Base-by-base conservation (phyloP, 2,888 invertebrate species). In the Rotaria macrura region DNA sequence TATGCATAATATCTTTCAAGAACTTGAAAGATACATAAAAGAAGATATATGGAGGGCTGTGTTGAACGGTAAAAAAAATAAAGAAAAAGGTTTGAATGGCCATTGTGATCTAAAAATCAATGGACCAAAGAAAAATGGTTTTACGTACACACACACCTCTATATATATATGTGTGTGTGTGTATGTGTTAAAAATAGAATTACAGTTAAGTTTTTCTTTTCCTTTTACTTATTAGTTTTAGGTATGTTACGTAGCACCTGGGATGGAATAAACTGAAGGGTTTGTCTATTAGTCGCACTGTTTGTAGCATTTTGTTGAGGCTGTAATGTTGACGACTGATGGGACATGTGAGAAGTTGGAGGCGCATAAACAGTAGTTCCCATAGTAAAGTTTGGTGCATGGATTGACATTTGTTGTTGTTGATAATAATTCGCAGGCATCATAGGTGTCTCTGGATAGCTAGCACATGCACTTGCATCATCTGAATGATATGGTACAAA, bases 191-290 rank as follows among this genome's bases (percentile, higher is more conserved):
- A 29, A 29, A 54, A 54, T 25, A 6, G 0, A 54, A 23, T 25
- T 9, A 7, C 25, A 25, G 54, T 25, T 54, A 6, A 25, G 10
- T 6, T 25, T 54, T 54, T 2, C 23, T 54, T 54, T 6, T 20
- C 14, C 3, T 65, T 65, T 34, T 38, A 29, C 7, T 65, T 25
- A 43, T 79, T 3, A 79, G 34, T 79, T 79, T 79, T 79, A 25
- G 79, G 43, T n/a, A 43, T 79, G n/a, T 79, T 79, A 43, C 43
- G 40, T n/a, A 79, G n/a, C 38, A 79, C 79, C n/a, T 79, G 79
- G 9, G 25, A 38, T 79, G 79, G 79, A 43, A 79, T 14, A 79
- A 79, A 79, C 43, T 79, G 25, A 9, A 43, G 25, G 14, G 79
- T 25, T 9, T 23, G 25, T 43, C 4, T 43, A 43, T 43, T 79